Conservation (phyloP, 2,797 vertebrate genomes). For the Oophaga sylvatica region DNA sequence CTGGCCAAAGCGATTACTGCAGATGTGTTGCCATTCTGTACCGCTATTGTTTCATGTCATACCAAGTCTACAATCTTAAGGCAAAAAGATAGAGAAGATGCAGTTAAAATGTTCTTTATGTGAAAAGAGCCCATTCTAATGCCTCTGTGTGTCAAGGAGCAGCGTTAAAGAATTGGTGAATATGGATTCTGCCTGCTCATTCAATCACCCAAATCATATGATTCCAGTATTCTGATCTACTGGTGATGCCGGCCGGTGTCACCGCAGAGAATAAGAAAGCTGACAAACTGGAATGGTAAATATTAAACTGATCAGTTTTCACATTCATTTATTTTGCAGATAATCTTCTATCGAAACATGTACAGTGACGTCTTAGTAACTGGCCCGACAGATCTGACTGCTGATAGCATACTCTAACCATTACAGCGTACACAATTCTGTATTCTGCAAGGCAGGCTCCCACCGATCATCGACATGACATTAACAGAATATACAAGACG, state of each 20-base stretch:
- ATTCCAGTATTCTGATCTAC: neutral
- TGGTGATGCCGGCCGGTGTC: neutral
- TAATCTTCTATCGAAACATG: constrained; percentile 14
- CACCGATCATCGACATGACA: constrained; percentile 15
- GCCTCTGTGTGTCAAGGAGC: neutral
- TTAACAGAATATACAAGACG: constrained; percentile 28
- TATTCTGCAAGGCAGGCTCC: neutral
- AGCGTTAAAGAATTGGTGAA: neutral
- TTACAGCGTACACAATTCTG: constrained; percentile 25
- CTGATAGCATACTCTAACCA: constrained; percentile 3
- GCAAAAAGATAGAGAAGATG: neutral
- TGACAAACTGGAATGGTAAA: neutral
- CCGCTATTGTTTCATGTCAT: neutral
- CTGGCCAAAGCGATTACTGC: neutral
- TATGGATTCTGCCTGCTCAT: neutral
- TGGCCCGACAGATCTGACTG: constrained; percentile 8
- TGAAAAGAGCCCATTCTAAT: neutral
- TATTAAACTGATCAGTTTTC: neutral
- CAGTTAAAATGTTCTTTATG: neutral
- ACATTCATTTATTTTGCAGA: constrained; percentile 25
- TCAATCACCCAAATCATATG: neutral
- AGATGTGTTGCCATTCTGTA: neutral
- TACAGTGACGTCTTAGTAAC: neutral
- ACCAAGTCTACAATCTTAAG: neutral
- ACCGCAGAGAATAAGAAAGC: neutral